A percentile compares a stretch with the other conserved stretches of the same genome.
These are phyloP conservation scores for Fragum sueziense DNA, from an alignment of 2,888 invertebrate genomes.

Conservation along the genomic window DNA sequence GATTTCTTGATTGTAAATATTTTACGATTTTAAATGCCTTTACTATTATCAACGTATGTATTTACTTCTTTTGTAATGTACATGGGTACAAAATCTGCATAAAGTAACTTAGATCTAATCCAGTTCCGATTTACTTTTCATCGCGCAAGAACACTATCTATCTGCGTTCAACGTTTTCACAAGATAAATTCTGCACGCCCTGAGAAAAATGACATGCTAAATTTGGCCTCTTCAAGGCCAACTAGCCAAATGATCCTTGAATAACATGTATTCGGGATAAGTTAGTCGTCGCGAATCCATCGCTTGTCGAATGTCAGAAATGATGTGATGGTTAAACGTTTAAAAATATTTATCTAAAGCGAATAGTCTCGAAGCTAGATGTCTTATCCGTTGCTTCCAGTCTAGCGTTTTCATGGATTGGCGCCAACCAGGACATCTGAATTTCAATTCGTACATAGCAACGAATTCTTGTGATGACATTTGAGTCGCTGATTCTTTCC, in stretches of 20 bases:
- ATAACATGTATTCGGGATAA: slow-evolving; percentile 4
- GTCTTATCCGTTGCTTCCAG: slow-evolving; percentile 18
- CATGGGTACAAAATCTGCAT: no score
- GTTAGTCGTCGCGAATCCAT: neutral
- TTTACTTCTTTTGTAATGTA: no score
- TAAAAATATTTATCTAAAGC: slow-evolving; percentile 2
- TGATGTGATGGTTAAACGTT: neutral
- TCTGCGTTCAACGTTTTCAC: no score
- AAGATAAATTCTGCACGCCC: no score
- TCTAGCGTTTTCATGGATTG: slow-evolving; percentile 9
- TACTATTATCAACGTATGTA: no score
- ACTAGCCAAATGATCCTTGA: slow-evolving; percentile 4
- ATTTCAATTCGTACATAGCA: slow-evolving; percentile 16
- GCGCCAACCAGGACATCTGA: slow-evolving; percentile 15
- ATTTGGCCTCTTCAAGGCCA: no score
- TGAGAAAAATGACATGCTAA: no score
- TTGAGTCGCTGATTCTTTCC: neutral
- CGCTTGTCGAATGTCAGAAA: neutral
- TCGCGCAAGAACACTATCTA: no score
- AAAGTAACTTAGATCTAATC: no score
- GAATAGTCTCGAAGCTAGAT: neutral
- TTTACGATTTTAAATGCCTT: no score
- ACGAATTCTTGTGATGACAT: neutral
- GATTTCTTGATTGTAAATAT: no score
- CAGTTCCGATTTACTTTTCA: no score